A percentile compares a stretch with the other conserved stretches of the same genome.
phyloP scores from a whole-genome alignment of 1,140 invertebrate species.

The Drosophila aff. region DNA sequence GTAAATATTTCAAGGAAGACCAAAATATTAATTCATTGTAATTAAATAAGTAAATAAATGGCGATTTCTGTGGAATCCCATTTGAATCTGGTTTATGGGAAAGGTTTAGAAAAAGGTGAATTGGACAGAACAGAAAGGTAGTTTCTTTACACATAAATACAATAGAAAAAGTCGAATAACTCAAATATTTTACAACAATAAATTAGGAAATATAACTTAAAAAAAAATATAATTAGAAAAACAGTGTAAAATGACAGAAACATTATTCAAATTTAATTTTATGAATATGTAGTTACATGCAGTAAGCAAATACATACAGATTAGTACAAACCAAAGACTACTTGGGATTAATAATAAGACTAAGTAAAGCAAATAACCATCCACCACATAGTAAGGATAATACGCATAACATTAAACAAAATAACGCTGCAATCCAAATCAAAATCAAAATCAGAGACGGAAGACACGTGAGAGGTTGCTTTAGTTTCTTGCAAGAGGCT shows the following conservation, averaged over 20 bases:
- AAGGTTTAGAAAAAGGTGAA: constrained; percentile 1
- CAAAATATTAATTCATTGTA: neutral
- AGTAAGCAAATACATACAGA: constrained; percentile 4
- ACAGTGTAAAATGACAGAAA: neutral
- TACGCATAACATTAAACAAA: constrained; percentile 2
- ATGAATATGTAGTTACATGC: constrained; percentile 45
- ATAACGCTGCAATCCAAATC: constrained; percentile 38
- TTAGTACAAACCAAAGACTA: constrained; percentile 26
- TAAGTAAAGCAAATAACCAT: constrained; percentile 16
- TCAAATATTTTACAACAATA: neutral
- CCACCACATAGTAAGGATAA: constrained; percentile 24
- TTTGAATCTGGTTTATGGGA: too few species aligned
- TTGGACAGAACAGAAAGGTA: neutral
- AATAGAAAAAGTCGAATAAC: neutral
- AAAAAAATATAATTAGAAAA: neutral
- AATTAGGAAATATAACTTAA: neutral
- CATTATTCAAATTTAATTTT: neutral
- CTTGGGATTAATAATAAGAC: constrained; percentile 5
- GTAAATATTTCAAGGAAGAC: too few species aligned
- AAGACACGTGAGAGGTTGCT: constrained; percentile 39
- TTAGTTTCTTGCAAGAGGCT: constrained; percentile 48
- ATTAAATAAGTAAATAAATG: neutral
- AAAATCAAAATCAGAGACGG: constrained; percentile 30
- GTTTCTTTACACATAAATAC: neutral
- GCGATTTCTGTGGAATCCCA: neutral